phyloP scores from a whole-genome alignment of 1,140 invertebrate genomes.

The Microplitis demolitor region DNA sequence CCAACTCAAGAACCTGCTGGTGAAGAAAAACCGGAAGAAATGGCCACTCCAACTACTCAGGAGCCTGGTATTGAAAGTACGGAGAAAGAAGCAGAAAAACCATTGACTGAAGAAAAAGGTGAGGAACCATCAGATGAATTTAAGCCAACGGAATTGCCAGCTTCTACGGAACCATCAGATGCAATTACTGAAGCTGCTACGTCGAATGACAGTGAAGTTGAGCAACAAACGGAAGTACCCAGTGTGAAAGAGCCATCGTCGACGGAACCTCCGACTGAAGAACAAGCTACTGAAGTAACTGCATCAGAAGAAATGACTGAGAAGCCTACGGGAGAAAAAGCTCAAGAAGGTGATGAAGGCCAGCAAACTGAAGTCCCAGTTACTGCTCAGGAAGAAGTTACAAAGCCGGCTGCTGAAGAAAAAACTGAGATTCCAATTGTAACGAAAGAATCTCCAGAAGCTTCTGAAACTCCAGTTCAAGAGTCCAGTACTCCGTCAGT shows the following conservation, averaged over 20 bases:
- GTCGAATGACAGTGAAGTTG: no score
- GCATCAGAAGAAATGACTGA: slow-evolving; percentile 16
- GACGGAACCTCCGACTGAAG: no score
- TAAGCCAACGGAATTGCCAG: slow-evolving; percentile 18
- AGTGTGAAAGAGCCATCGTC: no score
- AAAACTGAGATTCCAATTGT: not conserved
- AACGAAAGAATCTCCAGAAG: not conserved
- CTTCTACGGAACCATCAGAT: no score
- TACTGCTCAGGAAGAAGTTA: no score
- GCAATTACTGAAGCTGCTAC: no score
- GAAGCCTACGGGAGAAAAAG: not conserved
- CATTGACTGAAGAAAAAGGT: slow-evolving; percentile 18
- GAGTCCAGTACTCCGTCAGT: not conserved
- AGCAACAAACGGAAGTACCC: no score
- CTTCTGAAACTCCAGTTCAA: not conserved
- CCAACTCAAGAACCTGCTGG: not conserved
- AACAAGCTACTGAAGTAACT: no score
- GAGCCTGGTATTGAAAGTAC: not conserved
- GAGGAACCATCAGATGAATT: slow-evolving; percentile 21
- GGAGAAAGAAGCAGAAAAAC: slow-evolving; percentile 25
- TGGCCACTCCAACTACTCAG: slow-evolving; percentile 22
- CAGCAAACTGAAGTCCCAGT: not conserved
- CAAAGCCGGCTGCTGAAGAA: not conserved
- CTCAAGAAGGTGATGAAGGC: not conserved
- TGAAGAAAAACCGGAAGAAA: slow-evolving; percentile 10